Base-by-base conservation (phyloP, 2,113 vertebrate genomes). In the Corythornis vintsioides region DNA sequence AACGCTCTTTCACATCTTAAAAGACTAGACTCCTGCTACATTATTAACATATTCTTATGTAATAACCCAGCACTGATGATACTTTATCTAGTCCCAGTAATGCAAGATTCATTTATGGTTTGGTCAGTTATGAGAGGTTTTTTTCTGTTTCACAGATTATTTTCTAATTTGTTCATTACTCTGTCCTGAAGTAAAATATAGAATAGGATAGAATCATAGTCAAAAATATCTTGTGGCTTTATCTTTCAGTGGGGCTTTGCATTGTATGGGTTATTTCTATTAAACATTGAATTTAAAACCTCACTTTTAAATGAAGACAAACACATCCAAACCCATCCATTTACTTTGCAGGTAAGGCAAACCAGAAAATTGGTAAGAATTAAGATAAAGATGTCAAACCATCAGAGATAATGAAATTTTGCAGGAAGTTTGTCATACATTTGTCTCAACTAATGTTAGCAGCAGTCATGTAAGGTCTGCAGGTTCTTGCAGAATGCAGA, bases 1-100 rank as follows among this genome's bases (percentile, higher is more conserved):
- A 96, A 78, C 94, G 12, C 94, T 91, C 80, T 95, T 94, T 95
- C 96, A 93, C 92, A 88, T 96, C 91, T 89, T 93, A 78, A 74
- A 91, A 93, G 91, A 93, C 95, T 86, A 96, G 92, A 94, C 89
- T 94, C 82, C 79, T 93, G 89, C 85, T 93, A 91, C 94, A 61
- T 95, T 92, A 86, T 82, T 92, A 88, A 94, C 89, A 69, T 93
- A 87, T 92, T 93, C 89, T 96, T 95, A 93, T 92, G 61, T 92
- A 94, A 92, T 94, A 95, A 87, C 60, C 75, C 72, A 2, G 35
- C 79, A 76, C 65, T 81, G 82, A 43, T 74, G 74, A 77, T 93
- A 78, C 63, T 89, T 95, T 56, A 91, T 86, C 72, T 61, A 64
- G 33, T 83, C 69, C 53, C 28, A n/a, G 48, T 86, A 85, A 85